phyloP scores from a whole-genome alignment of 2,113 vertebrate species.

The Pagrus major region DNA sequence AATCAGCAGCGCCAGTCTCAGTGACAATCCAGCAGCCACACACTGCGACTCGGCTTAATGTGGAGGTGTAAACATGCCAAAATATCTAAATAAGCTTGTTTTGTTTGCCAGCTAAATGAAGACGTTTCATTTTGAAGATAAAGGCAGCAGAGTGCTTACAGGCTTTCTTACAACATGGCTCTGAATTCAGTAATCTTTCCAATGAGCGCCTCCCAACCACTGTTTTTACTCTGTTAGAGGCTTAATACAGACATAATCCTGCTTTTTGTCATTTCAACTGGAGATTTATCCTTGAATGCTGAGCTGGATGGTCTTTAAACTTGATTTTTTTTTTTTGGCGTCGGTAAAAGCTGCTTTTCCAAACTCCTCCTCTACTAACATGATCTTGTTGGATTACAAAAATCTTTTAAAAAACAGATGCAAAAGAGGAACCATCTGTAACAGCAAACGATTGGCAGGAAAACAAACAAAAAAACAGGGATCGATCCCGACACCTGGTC shows the following conservation, averaged over 20 bases:
- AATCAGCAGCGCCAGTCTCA: not conserved
- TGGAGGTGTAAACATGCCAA: conserved; percentile 37
- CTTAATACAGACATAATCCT: conserved; percentile 75
- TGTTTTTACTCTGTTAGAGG: conserved; percentile 65
- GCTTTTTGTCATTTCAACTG: conserved; percentile 63
- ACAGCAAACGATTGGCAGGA: not conserved
- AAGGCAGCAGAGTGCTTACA: conserved; percentile 50
- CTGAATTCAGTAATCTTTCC: conserved; percentile 66
- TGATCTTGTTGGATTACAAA: not conserved
- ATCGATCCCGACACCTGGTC: not conserved
- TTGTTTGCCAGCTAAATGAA: conserved; percentile 60
- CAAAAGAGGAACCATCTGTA: not conserved
- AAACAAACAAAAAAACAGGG: not conserved
- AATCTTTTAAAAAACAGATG: not conserved
- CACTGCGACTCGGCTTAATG: not conserved
- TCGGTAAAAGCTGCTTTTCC: not conserved
- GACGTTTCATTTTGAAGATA: conserved; percentile 58
- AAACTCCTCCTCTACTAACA: not conserved
- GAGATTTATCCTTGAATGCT: conserved; percentile 43
- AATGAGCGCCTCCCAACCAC: conserved; percentile 67
- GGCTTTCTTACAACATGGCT: conserved; percentile 45
- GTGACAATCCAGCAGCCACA: conserved; percentile 20
- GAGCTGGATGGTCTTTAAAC: conserved; percentile 16
- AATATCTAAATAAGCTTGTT: conserved; percentile 35
- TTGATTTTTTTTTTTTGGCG: conserved; percentile 17